phyloP scores from a whole-genome alignment of 2,113 vertebrate species.

The Gallinago undulata region DNA sequence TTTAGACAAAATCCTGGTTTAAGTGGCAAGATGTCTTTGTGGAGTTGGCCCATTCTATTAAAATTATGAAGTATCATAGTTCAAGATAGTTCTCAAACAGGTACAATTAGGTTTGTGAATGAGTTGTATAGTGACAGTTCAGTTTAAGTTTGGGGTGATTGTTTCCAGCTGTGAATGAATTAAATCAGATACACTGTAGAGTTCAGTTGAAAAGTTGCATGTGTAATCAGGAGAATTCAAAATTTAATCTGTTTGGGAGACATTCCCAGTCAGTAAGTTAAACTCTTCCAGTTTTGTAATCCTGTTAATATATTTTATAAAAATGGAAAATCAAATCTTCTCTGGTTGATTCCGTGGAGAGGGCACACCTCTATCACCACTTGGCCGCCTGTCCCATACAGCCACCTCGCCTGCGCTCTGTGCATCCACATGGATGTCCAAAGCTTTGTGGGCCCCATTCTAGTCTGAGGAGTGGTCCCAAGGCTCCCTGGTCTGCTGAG shows the following conservation, averaged over 20 bases:
- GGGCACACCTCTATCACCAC: fast-evolving
- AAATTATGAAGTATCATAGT: neutral
- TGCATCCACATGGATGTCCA: no score
- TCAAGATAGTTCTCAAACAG: neutral
- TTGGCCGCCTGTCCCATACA: neutral
- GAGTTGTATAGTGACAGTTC: neutral
- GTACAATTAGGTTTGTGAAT: neutral
- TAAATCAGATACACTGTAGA: neutral
- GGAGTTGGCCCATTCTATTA: neutral
- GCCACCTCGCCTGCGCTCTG: no score
- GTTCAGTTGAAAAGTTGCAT: neutral
- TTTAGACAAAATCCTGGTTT: neutral
- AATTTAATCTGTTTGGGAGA: neutral
- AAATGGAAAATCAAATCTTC: neutral
- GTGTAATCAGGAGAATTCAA: neutral
- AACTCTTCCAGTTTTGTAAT: neutral
- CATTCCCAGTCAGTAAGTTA: neutral
- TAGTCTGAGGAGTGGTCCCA: no score
- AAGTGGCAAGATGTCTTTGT: neutral
- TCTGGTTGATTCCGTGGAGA: neutral
- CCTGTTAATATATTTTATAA: neutral
- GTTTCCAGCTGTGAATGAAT: neutral
- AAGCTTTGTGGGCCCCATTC: fast-evolving
- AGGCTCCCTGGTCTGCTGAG: neutral
- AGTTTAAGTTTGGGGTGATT: neutral